Base-by-base conservation (phyloP, 2,888 invertebrate species). In the Lochmaea capreae region DNA sequence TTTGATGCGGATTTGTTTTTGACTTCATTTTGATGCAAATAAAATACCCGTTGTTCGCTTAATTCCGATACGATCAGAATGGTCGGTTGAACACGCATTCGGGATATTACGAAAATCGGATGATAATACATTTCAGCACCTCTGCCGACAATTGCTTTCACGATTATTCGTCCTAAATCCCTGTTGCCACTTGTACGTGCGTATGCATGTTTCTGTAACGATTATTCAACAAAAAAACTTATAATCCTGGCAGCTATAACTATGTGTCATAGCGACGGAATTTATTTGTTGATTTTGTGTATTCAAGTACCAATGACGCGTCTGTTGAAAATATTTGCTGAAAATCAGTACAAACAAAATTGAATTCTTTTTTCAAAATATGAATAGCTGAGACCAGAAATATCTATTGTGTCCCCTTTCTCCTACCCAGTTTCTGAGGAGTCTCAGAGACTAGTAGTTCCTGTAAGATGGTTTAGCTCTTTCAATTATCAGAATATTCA, bases 31-130 rank as follows among this genome's bases (percentile, higher is more conserved):
- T 49, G 12, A 49, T 49, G 14, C n/a, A 6, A 14, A 49, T 67
- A 59, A 58, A 5, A 67, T 58, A 43, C 46, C 46, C 67, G 59
- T 16, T 67, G 59, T 16, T 43, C 58, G 43, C 58, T 67, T 67
- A 59, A 67, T 67, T 59, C 46, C 46, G 22, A 59, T 46, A 46
- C 18, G 43, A 67, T 67, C 43, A 26, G 18, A 26, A 67, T 14
- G 67, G 67, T 26, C 67, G 43, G 26, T 9, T 59, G 67, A 26
- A 67, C 67, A 46, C 59, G 33, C 33, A 39, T 39, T 39, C 33
- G 33, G 59, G 42, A 67, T 67, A 46, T 22, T 59, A 3, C 22
- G 59, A 67, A 59, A 49, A 49, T 49, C 14, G 14, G 33, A 39
- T 39, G 6, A 49, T n/a, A 49, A 49, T 49, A n/a, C 49, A n/a